Conservation (phyloP, 2,888 invertebrate species). For the Andrena praecox region DNA sequence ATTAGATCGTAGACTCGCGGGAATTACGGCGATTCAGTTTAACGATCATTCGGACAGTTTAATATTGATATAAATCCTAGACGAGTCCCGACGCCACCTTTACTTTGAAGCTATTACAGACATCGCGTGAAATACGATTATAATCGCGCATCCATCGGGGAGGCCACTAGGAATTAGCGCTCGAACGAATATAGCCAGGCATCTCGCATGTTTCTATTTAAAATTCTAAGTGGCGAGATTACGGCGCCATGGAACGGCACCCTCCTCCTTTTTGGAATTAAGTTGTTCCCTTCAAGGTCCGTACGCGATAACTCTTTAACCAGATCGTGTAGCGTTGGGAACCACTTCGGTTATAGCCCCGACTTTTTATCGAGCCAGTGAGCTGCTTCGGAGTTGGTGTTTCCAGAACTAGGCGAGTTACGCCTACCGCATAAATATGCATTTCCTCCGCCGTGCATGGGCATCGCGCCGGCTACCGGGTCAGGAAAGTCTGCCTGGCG, state of each 20-base stretch:
- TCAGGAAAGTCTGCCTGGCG: neutral
- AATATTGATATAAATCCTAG: too few relatives aligned
- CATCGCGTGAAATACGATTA: too few relatives aligned
- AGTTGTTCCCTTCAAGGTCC: neutral
- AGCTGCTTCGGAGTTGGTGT: conserved; percentile 25
- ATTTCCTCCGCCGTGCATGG: conserved; percentile 7
- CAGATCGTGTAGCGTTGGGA: neutral
- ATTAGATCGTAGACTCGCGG: neutral
- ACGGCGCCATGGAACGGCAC: neutral
- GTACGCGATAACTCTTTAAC: neutral
- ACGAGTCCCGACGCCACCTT: too few relatives aligned
- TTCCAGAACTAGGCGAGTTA: conserved; percentile 44
- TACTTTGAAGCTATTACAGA: too few relatives aligned
- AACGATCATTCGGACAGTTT: too few relatives aligned
- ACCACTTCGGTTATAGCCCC: conserved; percentile 8
- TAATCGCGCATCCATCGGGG: too few relatives aligned
- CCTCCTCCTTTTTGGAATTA: neutral
- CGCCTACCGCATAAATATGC: conserved; percentile 52
- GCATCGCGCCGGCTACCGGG: neutral
- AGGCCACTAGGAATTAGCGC: too few relatives aligned
- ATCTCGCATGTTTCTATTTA: too few relatives aligned
- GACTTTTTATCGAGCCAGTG: conserved; percentile 41
- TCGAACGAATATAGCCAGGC: too few relatives aligned
- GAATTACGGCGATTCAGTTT: neutral
- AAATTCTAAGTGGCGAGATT: neutral